phyloP scores from a whole-genome alignment of 35 echinoderm and acorn worm genomes.

The Anneissia japonica region DNA sequence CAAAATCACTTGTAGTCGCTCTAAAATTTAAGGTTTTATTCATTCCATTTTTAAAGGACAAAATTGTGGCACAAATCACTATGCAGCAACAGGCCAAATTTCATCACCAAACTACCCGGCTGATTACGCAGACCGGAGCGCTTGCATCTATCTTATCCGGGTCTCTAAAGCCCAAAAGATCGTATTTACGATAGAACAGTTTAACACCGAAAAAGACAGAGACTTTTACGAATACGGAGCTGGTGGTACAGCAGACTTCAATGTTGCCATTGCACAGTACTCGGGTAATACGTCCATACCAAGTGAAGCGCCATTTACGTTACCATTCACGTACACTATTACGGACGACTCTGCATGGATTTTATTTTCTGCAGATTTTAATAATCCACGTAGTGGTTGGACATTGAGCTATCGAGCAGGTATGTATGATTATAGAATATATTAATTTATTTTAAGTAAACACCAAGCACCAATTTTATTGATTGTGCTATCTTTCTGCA shows the following conservation, averaged over 20 bases:
- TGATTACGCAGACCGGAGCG: constrained; percentile 53
- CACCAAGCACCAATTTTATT: too few species aligned
- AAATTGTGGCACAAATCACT: constrained; percentile 57
- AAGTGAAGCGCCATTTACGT: not conserved
- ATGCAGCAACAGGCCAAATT: constrained; percentile 22
- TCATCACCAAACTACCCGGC: constrained; percentile 76
- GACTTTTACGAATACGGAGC: constrained; percentile 72
- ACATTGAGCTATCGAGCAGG: constrained; percentile 54
- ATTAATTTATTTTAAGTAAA: too few species aligned
- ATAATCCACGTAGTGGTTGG: constrained; percentile 46
- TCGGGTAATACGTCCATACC: constrained; percentile 11
- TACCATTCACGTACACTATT: constrained; percentile 30
- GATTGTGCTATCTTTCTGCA: too few species aligned
- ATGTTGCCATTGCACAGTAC: constrained; percentile 50
- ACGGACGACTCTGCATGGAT: constrained; percentile 63
- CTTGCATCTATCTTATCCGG: constrained; percentile 59
- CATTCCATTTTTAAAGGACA: not conserved
- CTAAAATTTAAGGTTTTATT: too few species aligned
- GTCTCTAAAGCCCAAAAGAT: constrained; percentile 72
- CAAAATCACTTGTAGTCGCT: too few species aligned
- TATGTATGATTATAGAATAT: too few species aligned
- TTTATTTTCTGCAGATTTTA: constrained; percentile 49
- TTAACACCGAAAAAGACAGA: constrained; percentile 34
- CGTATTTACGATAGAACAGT: constrained; percentile 44
- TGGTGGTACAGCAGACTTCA: constrained; percentile 32